Evolutionary conservation across 2,113 vertebrate species (phyloP).

Genomic region (Festucalex cinctus): DNA sequence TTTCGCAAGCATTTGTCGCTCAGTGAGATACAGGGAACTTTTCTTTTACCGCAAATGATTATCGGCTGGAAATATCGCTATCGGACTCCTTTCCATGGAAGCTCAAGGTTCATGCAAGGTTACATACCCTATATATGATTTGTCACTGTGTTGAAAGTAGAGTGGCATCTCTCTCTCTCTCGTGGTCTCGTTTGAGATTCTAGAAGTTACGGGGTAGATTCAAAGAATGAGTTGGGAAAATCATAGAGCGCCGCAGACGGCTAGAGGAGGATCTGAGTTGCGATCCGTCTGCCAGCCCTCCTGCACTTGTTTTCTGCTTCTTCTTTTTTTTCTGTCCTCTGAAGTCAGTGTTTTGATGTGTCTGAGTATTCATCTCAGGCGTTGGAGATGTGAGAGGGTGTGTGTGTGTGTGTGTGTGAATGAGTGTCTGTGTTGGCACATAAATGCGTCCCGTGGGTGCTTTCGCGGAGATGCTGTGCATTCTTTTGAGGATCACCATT

Average conservation of each 20-base stretch:
- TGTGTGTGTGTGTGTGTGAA: background rate
- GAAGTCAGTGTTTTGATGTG: slow-evolving; percentile 32
- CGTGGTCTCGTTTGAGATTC: background rate
- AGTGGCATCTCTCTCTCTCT: background rate
- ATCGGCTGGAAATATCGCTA: too few species aligned
- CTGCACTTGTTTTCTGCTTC: slow-evolving; percentile 24
- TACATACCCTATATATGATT: background rate
- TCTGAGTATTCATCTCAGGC: slow-evolving; percentile 31
- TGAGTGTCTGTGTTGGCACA: slow-evolving; percentile 15
- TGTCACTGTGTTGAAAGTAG: background rate
- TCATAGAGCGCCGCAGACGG: slow-evolving; percentile 5
- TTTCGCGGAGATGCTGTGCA: slow-evolving; percentile 24
- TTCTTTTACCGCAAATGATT: too few species aligned
- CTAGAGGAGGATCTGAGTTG: slow-evolving; percentile 27
- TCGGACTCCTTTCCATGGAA: too few species aligned
- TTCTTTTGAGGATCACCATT: slow-evolving; percentile 36
- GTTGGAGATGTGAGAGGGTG: slow-evolving; percentile 34
- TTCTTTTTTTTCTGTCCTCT: slow-evolving; percentile 23
- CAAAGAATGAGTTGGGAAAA: slow-evolving; percentile 13
- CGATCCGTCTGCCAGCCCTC: slow-evolving; percentile 21
- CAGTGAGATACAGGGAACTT: too few species aligned
- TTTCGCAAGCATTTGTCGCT: too few species aligned
- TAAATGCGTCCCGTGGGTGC: slow-evolving; percentile 20
- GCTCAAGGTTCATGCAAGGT: background rate
- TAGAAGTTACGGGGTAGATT: slow-evolving; percentile 8